Base-by-base conservation (phyloP, 2,797 vertebrate genomes). In the Sebastes paucispinis region DNA sequence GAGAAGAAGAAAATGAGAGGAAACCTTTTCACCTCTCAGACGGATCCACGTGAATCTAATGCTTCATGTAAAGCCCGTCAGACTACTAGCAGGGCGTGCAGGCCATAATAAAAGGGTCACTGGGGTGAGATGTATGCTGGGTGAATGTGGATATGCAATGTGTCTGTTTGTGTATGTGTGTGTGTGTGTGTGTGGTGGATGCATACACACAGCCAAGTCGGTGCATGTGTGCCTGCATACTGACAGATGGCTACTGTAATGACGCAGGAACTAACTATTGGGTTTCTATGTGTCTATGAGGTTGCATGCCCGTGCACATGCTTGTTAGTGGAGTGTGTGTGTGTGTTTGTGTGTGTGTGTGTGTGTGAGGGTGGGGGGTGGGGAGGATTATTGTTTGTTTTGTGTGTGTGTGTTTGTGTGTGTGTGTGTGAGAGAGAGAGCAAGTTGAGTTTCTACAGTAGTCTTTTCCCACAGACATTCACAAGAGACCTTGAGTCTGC, bases 211-310 rank as follows among this genome's bases (percentile, higher is more conserved):
- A 83, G 88, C 89, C 87, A 92, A 89, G 84, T 77, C 52, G 3
- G 75, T 88, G 79, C 82, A 58, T 82, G 84, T 91, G 89, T 91
- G 87, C 66, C 84, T 85, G 82, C 55, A 84, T 80, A 76, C 90
- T 88, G 91, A 94, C 94, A 95, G 94, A 95, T 95, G 93, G 93
- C 90, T 88, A 90, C 87, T 91, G 90, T 86, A 88, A 90, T 94
- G 94, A 94, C 91, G 92, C 91, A 93, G 89, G 87, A 93, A 84
- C 90, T 89, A 92, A 91, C 91, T 89, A 91, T 86, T 87, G 89
- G 87, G 91, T 87, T 89, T 93, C 82, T 89, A 69, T 85, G 85
- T 67, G 83, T 88, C 34, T 93, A 70, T 84, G 88, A 85, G 89
- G 79, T 85, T 75, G 75, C 50, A 73, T 85, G 81, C 34, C 14